Evolutionary conservation across 2,888 invertebrate genomes (phyloP).

Genomic region (Eugnorisma glareosa): DNA sequence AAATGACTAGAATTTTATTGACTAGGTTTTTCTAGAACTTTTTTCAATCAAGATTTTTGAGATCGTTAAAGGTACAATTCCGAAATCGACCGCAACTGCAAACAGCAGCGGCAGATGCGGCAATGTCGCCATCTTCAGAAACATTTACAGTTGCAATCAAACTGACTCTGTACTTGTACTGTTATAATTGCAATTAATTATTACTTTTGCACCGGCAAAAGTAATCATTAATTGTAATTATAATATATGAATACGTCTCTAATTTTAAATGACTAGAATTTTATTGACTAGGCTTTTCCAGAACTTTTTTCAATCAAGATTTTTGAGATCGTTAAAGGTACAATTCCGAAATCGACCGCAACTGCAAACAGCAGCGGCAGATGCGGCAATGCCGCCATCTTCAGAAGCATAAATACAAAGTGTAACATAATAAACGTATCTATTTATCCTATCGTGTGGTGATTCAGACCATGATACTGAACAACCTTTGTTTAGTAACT

Average conservation of each 20-base stretch:
- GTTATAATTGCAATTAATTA: too few relatives aligned
- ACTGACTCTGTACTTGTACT: too few relatives aligned
- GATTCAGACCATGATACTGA: background rate
- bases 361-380: constrained; percentile 3
- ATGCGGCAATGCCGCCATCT: background rate
- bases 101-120: too few relatives aligned
- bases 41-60: constrained; percentile 14
- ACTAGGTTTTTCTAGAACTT: constrained; percentile 44
- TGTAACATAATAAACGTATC: background rate
- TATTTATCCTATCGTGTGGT: background rate
- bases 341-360: background rate
- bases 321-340: constrained; percentile 37
- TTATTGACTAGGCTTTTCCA: constrained; percentile 49
- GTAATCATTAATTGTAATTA: constrained; percentile 21
- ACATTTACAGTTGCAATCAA: too few relatives aligned
- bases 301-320: constrained; percentile 13
- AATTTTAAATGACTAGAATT: constrained; percentile 45
- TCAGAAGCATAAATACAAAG: background rate
- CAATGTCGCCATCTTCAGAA: background rate
- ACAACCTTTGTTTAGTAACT: background rate
- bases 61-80: constrained; percentile 31
- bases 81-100: background rate
- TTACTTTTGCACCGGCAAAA: too few relatives aligned
- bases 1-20: constrained; percentile 46
- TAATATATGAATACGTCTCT: constrained; percentile 13